A percentile compares a stretch with the other conserved stretches of the same genome.
Conservation (phyloP, 2,113 vertebrate genomes). For the Lethenteron reissneri region DNA sequence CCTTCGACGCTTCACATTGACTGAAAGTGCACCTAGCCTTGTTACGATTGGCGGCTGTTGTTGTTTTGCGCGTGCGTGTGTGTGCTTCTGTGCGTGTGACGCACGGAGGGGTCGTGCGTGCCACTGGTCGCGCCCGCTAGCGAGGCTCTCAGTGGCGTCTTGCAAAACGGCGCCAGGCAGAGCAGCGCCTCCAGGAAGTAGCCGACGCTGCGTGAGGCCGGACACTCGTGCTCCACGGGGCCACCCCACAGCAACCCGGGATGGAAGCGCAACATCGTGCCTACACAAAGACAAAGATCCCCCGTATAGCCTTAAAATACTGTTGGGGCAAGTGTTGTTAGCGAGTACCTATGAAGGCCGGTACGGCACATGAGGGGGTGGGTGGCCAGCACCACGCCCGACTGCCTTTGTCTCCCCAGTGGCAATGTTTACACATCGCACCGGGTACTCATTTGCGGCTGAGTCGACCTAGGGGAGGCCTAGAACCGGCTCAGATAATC, state of each 20-base stretch:
- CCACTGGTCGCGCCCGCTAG: conserved; percentile 72
- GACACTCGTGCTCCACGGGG: conserved; percentile 60
- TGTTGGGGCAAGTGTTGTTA: neutral
- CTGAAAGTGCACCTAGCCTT: too few relatives aligned
- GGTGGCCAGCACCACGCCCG: conserved; percentile 2
- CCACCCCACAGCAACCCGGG: conserved; percentile 64
- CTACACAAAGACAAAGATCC: conserved; percentile 18
- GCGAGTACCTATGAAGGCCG: neutral
- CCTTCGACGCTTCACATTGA: too few relatives aligned
- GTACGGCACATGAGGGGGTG: conserved; percentile 6
- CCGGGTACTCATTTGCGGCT: neutral
- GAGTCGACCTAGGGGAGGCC: neutral
- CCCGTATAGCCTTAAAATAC: neutral
- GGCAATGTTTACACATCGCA: conserved; percentile 6
- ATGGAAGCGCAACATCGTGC: conserved; percentile 66
- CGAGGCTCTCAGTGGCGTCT: conserved; percentile 42
- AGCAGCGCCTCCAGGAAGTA: conserved; percentile 78
- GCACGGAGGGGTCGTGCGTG: conserved; percentile 62
- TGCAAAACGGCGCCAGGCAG: conserved; percentile 82
- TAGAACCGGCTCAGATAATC: too few relatives aligned
- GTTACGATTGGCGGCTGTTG: too few relatives aligned
- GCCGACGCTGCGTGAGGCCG: conserved; percentile 44
- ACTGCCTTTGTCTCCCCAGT: conserved; percentile 7
- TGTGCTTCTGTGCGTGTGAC: conserved; percentile 12
- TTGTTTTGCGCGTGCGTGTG: neutral